Evolutionary conservation across 2,113 vertebrate genomes (phyloP).

Genomic region (Uropsilus gracilis): DNA sequence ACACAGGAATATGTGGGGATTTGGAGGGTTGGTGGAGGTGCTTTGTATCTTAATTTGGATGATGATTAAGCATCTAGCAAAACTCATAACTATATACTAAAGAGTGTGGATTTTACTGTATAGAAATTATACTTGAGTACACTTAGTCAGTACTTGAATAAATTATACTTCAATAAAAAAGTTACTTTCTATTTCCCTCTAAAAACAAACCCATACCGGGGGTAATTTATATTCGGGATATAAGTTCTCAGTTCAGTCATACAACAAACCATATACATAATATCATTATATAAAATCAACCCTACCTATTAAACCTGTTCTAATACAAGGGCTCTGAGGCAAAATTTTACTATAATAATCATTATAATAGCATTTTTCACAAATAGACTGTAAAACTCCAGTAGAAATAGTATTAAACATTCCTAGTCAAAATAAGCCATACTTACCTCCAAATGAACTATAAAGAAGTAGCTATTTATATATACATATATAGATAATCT

Average conservation of each 20-base stretch:
- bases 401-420: neutral
- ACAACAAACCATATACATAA: neutral
- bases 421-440: slow-evolving; percentile 32
- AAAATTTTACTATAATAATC: slow-evolving; percentile 20
- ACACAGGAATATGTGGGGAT: neutral
- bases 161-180: slow-evolving; percentile 1
- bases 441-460: slow-evolving; percentile 33
- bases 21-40: neutral
- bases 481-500: neutral
- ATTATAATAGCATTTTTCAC: slow-evolving; percentile 8
- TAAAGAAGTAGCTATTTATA: neutral
- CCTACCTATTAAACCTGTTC: neutral
- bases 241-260: neutral
- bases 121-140: neutral
- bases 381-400: neutral
- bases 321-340: neutral
- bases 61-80: neutral
- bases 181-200: neutral
- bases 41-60: neutral
- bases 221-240: neutral
- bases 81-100: neutral
- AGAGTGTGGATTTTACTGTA: neutral
- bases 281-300: neutral
- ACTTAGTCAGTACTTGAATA: neutral
- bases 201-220: neutral